Conservation (phyloP, 2,113 vertebrate species). For the Amphiprion percula region DNA sequence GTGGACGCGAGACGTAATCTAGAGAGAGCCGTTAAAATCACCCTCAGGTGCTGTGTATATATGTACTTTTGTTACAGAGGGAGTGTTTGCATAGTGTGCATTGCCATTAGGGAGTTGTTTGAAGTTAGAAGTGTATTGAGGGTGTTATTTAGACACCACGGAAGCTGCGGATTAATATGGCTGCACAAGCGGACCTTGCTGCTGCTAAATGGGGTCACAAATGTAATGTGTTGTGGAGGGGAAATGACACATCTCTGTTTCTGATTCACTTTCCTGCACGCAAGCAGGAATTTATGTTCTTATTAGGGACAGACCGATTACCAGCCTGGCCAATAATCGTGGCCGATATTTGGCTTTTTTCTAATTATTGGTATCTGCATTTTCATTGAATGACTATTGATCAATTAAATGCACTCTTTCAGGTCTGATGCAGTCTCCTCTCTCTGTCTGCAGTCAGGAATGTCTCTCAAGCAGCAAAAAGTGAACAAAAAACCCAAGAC, state of each 20-base stretch:
- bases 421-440: no score
- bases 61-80: constrained; percentile 48
- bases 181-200: constrained; percentile 55
- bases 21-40: constrained; percentile 74
- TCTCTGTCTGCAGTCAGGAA: no score
- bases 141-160: constrained; percentile 43
- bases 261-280: constrained; percentile 1
- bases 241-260: neutral
- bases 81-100: constrained; percentile 55
- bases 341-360: no score
- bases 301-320: no score
- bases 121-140: constrained; percentile 33
- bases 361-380: no score
- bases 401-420: no score
- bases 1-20: constrained; percentile 50
- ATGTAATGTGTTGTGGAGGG: constrained; percentile 6
- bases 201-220: constrained; percentile 50
- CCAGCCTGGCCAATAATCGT: no score
- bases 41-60: constrained; percentile 57
- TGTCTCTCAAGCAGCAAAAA: no score
- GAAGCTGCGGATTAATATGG: constrained; percentile 58
- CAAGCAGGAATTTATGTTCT: neutral
- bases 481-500: no score
- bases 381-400: no score
- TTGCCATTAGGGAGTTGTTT: constrained; percentile 63